Base-by-base conservation (phyloP, 2,797 vertebrate species). In the Microctenopoma stevenorrisi region DNA sequence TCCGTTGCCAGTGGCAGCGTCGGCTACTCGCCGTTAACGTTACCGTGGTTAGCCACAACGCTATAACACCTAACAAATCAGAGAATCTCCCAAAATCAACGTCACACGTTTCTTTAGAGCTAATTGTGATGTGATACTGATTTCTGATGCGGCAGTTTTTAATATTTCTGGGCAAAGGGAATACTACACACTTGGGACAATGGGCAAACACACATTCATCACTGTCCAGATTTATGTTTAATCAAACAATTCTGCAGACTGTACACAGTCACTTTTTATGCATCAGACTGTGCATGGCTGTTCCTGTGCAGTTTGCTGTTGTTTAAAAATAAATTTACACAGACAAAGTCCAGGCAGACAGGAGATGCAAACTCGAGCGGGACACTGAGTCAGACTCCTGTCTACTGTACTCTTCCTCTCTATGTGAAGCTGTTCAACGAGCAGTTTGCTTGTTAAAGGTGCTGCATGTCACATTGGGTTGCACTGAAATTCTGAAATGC, bases 261-360 rank as follows among this genome's bases (percentile, higher is more conserved):
- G 42, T 44, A 16, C 4, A 42, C 13, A 2, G 16, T 6, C 8
- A 7, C 16, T 8, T 6, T 44, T 44, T 18, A 18, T n/a, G 43
- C 7, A 8, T 44, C 43, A 44, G 43, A n/a, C 16, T 44, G 8
- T 1, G 35, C 22, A 18, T 3, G 18, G 38, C 9, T 25, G 37
- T 14, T n/a, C 12, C 11, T 35, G 42, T 68, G 54, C 50, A 42
- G n/a, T 50, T 13, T 72, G 64, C 25, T 30, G 15, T 42, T 52
- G 42, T 64, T 55, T 33, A 22, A 49, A 13, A 57, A 67, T 16
- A 49, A 15, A 64, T 64, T 8, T 12, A 9, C 5, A 35, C 6
- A 42, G 4, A 37, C 60, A 18, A 54, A 40, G 5, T 7, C 2
- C 7, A 47, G n/a, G 3, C 43, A 38, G 37, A 37, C 43, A 43